Evolutionary conservation across 2,797 vertebrate species (phyloP).

Genomic region (Gallirallus australis): DNA sequence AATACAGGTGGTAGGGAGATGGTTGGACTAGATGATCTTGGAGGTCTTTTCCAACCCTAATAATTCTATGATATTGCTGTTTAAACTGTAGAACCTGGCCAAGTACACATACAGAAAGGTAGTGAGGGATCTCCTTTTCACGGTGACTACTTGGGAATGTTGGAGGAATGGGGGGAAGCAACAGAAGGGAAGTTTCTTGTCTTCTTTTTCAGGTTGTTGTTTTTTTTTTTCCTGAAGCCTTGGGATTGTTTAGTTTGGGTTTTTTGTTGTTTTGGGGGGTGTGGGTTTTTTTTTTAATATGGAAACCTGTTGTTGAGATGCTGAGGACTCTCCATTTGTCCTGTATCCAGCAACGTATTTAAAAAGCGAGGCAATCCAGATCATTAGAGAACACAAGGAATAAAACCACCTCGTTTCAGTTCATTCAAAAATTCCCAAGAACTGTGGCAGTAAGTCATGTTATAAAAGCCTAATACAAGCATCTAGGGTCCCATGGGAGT

Average conservation of each 20-base stretch:
- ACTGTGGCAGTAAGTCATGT: neutral
- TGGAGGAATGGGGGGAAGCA: neutral
- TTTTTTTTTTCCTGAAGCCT: neutral
- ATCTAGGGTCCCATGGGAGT: neutral
- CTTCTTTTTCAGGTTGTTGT: no score
- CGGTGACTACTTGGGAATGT: neutral
- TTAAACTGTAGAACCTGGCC: neutral
- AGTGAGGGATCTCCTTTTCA: neutral
- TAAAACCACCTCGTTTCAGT: slow-evolving; percentile 18
- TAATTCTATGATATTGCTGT: neutral
- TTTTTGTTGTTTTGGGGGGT: neutral
- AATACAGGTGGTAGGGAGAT: no score
- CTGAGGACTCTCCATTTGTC: neutral
- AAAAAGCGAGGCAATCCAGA: slow-evolving; percentile 33
- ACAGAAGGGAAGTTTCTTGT: no score
- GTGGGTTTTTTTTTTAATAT: neutral
- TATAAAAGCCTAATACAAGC: slow-evolving; percentile 16
- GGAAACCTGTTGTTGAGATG: neutral
- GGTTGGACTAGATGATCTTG: no score
- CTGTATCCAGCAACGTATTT: neutral
- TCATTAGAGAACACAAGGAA: neutral
- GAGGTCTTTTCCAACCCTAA: no score
- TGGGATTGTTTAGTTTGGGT: neutral
- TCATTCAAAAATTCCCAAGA: slow-evolving; percentile 50
- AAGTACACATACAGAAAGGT: neutral